Base-by-base conservation (phyloP, 2,113 vertebrate species). In the Trematomus loennbergii region DNA sequence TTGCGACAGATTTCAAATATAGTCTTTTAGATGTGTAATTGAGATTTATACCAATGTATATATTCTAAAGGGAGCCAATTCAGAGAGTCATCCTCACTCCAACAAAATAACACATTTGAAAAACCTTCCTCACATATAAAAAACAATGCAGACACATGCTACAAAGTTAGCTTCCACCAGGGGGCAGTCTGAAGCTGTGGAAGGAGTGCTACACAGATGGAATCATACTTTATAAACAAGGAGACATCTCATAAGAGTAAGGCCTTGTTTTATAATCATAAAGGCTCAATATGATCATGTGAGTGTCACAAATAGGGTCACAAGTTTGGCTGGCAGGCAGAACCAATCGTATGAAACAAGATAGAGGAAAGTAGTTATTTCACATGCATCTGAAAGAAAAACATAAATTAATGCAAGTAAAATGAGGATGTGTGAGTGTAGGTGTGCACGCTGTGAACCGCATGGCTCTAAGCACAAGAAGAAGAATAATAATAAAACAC, bases 141-240 rank as follows among this genome's bases (percentile, higher is more conserved):
- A 1, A 50, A 4, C 8, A 36, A 8, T 11, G 5, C 0, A 63
- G 17, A n/a, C 2, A 20, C 22, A 40, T 79, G 84, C 45, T 15
- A 55, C 62, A 3, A 57, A 10, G 9, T 43, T 33, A 29, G 0
- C 0, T 0, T 78, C 89, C 93, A 91, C 89, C 61, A 91, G 93
- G 79, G 87, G 89, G 74, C 90, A 89, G 75, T 87, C 29, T 91
- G 68, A 22, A 66, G 59, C 87, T 67, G 22, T 55, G 40, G 1
- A 63, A 73, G 12, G 9, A 17, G 3, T 4, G 10, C 2, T 3
- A 25, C 12, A 52, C 29, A 68, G n/a, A 20, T 62, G 53, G 18
- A 53, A 18, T 73, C 29, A 5, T 3, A 9, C 50, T 57, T 61
- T 1, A 62, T 17, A 54, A 29, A 60, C 10, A 55, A 46, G 40